Conservation (phyloP, 64 coral and sea anemone genomes). For the Acropora tenuis region DNA sequence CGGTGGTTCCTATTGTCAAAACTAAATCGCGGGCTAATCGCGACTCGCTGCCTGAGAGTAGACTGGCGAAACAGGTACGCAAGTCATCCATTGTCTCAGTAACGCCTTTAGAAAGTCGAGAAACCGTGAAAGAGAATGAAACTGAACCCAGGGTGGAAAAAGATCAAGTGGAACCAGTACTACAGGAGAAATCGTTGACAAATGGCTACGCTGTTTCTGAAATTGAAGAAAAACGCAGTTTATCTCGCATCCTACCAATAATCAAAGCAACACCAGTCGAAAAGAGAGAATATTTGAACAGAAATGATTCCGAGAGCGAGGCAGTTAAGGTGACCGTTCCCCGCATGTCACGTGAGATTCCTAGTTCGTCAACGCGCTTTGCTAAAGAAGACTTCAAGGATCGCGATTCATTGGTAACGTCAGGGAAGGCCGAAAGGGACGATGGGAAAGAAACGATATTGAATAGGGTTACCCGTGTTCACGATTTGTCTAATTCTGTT, state of each 20-base stretch:
- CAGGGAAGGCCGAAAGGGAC: neutral
- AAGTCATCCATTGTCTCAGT: neutral
- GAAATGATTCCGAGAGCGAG: neutral
- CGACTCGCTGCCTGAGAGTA: neutral
- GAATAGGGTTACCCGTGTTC: slow-evolving; percentile 12
- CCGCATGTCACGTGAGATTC: neutral
- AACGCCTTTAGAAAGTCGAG: neutral
- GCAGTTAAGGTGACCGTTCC: neutral
- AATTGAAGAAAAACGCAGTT: neutral
- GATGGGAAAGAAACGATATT: neutral
- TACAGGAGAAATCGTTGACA: neutral
- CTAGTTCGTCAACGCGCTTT: too few relatives aligned
- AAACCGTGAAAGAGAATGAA: neutral
- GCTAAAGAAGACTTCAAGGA: neutral
- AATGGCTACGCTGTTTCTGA: neutral
- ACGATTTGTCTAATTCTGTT: slow-evolving; percentile 17
- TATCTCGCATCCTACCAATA: neutral
- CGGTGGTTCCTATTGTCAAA: neutral
- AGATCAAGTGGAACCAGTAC: neutral
- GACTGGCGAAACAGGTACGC: neutral
- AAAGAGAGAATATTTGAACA: neutral
- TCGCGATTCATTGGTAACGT: neutral
- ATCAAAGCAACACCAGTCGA: slow-evolving; percentile 17
- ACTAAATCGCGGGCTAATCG: neutral
- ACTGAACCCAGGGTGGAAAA: neutral